phyloP scores from a whole-genome alignment of 2,113 vertebrate genomes.

The Polyodon spathula region DNA sequence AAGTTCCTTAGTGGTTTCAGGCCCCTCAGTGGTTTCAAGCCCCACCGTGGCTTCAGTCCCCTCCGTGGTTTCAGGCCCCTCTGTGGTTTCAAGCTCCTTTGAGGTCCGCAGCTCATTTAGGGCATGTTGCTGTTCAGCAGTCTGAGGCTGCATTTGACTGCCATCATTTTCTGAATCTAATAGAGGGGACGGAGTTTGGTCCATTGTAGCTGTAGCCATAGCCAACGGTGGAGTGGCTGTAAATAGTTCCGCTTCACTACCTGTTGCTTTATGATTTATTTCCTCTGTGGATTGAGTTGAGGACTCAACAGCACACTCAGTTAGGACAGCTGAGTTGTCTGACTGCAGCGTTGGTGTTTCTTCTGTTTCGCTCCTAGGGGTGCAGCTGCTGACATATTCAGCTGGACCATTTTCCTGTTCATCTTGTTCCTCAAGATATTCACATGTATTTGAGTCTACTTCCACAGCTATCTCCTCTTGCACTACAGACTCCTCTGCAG shows the following conservation, averaged over 20 bases:
- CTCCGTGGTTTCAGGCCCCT: too few species aligned
- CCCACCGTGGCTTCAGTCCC: too few species aligned
- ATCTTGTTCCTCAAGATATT: conserved; percentile 57
- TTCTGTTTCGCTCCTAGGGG: conserved; percentile 39
- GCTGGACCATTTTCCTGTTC: conserved; percentile 47
- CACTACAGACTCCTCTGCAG: conserved; percentile 57
- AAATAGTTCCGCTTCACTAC: conserved; percentile 56
- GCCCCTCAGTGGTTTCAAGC: too few species aligned
- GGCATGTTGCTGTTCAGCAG: background rate
- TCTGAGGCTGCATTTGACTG: background rate
- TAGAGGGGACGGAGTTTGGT: conserved; percentile 43
- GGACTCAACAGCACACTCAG: background rate
- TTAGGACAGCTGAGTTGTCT: conserved; percentile 25
- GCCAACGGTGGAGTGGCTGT: conserved; percentile 53
- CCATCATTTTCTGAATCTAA: conserved; percentile 38
- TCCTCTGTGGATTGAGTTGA: background rate
- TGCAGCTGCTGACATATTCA: conserved; percentile 41
- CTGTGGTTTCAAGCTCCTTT: too few species aligned
- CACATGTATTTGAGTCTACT: conserved; percentile 64
- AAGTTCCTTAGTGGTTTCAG: conserved; percentile 38
- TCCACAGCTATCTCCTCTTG: conserved; percentile 73
- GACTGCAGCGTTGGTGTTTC: conserved; percentile 23
- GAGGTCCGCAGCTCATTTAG: too few species aligned
- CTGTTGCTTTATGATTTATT: conserved; percentile 38
- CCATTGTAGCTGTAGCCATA: conserved; percentile 49